A percentile compares a stretch with the other conserved stretches of the same genome.
Evolutionary conservation across 2,888 invertebrate genomes (phyloP).

Genomic region (Pteria penguin): DNA sequence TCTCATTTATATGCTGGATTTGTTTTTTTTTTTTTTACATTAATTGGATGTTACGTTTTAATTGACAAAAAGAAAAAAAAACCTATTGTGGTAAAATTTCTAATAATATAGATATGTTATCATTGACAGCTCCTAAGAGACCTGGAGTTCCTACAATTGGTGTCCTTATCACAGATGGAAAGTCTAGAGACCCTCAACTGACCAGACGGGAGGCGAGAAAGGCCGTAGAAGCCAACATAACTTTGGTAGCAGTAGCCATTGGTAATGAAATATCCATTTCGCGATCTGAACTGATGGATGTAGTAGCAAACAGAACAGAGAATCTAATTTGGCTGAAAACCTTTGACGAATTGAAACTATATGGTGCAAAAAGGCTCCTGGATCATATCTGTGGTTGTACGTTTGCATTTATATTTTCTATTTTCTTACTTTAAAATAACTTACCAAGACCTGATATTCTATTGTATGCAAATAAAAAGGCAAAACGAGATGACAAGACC

Average conservation of each 20-base stretch:
- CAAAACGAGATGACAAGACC: too few species aligned
- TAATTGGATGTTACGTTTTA: too few species aligned
- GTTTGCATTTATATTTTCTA: too few species aligned
- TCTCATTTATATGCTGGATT: too few species aligned
- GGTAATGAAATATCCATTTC: background rate
- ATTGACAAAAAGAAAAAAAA: too few species aligned
- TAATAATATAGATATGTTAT: too few species aligned
- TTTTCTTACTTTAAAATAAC: too few species aligned
- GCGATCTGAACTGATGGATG: conserved; percentile 12
- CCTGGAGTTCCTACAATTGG: background rate
- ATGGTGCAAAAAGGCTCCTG: background rate
- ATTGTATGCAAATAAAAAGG: too few species aligned
- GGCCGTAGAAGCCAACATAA: conserved; percentile 3
- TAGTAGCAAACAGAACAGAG: background rate
- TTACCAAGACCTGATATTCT: too few species aligned
- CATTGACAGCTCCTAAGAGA: conserved; percentile 7
- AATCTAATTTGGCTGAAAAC: conserved; percentile 12
- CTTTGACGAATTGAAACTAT: background rate
- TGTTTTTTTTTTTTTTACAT: too few species aligned
- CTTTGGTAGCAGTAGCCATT: conserved; percentile 5
- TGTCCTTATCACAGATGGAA: conserved; percentile 12
- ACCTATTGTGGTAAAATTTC: too few species aligned
- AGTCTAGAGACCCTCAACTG: background rate
- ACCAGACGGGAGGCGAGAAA: background rate
- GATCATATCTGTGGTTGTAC: background rate